phyloP scores from a whole-genome alignment of 2,888 invertebrate genomes.

The Leuctra nigra region DNA sequence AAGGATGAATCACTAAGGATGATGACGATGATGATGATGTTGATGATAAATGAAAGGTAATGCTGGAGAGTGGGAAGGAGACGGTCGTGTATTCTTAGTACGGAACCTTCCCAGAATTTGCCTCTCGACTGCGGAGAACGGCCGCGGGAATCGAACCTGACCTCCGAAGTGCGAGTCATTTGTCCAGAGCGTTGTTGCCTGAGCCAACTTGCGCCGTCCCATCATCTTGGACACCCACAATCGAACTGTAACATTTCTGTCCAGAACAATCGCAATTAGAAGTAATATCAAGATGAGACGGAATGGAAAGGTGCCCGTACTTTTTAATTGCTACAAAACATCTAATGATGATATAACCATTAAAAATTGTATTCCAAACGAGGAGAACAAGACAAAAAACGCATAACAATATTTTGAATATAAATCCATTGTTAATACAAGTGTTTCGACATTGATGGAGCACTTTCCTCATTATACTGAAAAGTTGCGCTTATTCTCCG shows the following conservation, averaged over 20 bases:
- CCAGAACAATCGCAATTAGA: slow-evolving; percentile 10
- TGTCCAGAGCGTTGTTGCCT: not conserved
- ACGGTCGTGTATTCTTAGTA: too few species aligned
- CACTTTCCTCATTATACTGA: slow-evolving; percentile 2
- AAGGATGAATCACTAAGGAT: too few species aligned
- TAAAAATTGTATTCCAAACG: not conserved
- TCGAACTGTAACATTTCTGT: slow-evolving; percentile 1
- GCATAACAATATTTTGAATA: slow-evolving; percentile 5
- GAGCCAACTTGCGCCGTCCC: too few species aligned
- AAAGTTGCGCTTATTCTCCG: not conserved
- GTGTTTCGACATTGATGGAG: slow-evolving; percentile 1
- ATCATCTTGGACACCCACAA: slow-evolving; percentile 6
- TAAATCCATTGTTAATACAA: slow-evolving; percentile 12
- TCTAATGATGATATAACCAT: slow-evolving; percentile 15
- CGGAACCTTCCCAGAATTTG: too few species aligned
- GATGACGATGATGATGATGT: too few species aligned
- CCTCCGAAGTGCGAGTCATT: not conserved
- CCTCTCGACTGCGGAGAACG: not conserved
- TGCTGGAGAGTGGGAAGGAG: too few species aligned
- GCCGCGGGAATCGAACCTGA: too few species aligned
- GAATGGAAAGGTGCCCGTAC: not conserved
- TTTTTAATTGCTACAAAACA: slow-evolving; percentile 17
- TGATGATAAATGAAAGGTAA: not conserved
- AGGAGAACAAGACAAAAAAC: not conserved
- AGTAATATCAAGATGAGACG: slow-evolving; percentile 1